phyloP scores from a whole-genome alignment of 35 echinoderm and acorn worm genomes.

The Heliocidaris tuberculata region DNA sequence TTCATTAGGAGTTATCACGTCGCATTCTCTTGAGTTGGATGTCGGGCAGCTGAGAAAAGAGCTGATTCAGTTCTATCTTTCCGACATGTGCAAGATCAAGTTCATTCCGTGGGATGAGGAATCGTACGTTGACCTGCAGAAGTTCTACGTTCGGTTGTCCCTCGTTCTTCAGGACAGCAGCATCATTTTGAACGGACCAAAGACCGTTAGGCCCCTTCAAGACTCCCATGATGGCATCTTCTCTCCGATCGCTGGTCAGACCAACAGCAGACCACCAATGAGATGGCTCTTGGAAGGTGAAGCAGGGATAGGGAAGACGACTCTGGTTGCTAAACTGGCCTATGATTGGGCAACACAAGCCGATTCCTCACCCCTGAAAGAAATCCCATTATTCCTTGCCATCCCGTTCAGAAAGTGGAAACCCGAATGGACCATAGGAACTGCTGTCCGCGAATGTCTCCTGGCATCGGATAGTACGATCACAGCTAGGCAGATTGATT shows the following conservation, averaged over 20 bases:
- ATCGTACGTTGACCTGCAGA: slow-evolving; percentile 1
- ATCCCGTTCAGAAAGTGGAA: slow-evolving; percentile 40
- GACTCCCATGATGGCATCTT: slow-evolving; percentile 23
- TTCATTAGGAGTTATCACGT: neutral
- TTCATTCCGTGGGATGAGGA: slow-evolving; percentile 27
- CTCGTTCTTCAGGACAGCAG: neutral
- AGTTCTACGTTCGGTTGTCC: neutral
- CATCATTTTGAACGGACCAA: neutral
- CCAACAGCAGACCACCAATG: neutral
- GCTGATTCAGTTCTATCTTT: neutral
- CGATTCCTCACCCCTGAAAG: slow-evolving; percentile 22
- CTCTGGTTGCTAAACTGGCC: slow-evolving; percentile 50
- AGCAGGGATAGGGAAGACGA: slow-evolving; percentile 55
- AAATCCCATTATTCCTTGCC: slow-evolving; percentile 38
- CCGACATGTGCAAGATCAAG: slow-evolving; percentile 20
- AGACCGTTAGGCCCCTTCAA: neutral
- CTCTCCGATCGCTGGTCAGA: neutral
- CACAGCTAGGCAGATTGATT: neutral
- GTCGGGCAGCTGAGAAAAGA: neutral
- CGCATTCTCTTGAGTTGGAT: slow-evolving; percentile 8
- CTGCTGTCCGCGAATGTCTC: slow-evolving; percentile 50
- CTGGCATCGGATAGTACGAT: slow-evolving; percentile 43
- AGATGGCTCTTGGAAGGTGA: slow-evolving; percentile 32
- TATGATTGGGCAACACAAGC: slow-evolving; percentile 51
- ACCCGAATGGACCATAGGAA: slow-evolving; percentile 11